These are phyloP conservation scores for Plutomurus gul DNA, from an alignment of 1,140 invertebrate species.

Conservation along the genomic window DNA sequence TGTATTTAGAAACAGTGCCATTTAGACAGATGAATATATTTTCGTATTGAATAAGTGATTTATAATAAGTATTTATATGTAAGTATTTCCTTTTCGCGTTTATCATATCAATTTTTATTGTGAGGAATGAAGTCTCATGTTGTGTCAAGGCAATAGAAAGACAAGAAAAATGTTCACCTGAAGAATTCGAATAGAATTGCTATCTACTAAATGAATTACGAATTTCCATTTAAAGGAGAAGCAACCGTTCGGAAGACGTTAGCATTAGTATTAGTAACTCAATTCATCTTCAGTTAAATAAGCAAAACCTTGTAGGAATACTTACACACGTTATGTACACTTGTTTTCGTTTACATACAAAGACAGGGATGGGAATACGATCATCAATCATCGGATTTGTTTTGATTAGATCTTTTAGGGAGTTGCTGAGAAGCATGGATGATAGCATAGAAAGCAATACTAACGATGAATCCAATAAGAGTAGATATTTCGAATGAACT, in stretches of 20 bases:
- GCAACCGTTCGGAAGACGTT: background rate
- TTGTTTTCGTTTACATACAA: slow-evolving; percentile 18
- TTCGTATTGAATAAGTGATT: no score
- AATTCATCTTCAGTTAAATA: background rate
- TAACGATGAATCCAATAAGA: background rate
- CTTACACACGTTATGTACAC: background rate
- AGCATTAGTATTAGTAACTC: background rate
- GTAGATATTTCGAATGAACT: background rate
- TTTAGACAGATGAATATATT: no score
- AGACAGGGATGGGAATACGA: slow-evolving; percentile 29
- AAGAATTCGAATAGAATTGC: background rate
- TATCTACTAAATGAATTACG: background rate
- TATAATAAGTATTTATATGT: no score
- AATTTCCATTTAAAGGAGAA: slow-evolving; percentile 25
- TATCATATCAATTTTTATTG: no score
- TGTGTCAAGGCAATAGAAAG: no score
- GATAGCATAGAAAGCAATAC: no score
- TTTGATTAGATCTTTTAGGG: slow-evolving; percentile 41
- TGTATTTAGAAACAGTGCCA: no score
- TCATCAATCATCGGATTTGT: slow-evolving; percentile 45
- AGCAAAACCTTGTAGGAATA: background rate
- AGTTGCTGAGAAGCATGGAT: slow-evolving; percentile 8
- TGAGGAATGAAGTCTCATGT: no score
- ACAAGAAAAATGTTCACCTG: background rate
- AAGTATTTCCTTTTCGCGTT: no score